Evolutionary conservation across 1,140 invertebrate genomes (phyloP), one percentile per base, ranked within the genome.

Genomic region (Ips typographus): DNA sequence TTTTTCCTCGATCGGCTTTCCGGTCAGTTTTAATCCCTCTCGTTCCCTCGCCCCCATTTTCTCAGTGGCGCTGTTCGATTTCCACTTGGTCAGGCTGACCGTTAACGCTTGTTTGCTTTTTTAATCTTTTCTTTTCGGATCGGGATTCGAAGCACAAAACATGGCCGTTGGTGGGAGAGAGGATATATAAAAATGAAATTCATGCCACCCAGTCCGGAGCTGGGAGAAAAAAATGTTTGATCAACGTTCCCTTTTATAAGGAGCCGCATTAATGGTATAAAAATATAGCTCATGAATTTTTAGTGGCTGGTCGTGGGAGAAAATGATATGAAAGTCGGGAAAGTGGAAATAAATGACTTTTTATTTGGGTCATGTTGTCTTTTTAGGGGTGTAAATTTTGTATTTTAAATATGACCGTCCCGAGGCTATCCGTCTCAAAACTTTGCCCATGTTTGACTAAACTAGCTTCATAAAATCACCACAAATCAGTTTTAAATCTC

Each of bases 91-190:
- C 67, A 69, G 52, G 6, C 59, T 49, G 58, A 41, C 59, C 60
- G 67, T 69, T 69, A 68, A 69, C 67, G 67, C 52, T 69, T 69
- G 59, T 63, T 69, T 69, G 67, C 67, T 63, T 69, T 69, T 69
- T 69, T 63, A 69, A 63, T 63, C 51, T 69, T 62, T 69, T 47
- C 67, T 63, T 69, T 69, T 62, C 56, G 42, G 52, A 40, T 63
- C 41, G 41, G 52, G 60, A 62, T 63, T 69, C 55, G 39, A 44
- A 36, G 64, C 62, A 65, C 55, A 40, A 67, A 58, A 67, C 40
- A 58, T 37, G 36, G 57, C 55, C 65, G 43, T 7, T 40, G 53
- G 39, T 43, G 44, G 58, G n/a, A n/a, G n/a, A n/a, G n/a, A n/a
- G n/a, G n/a, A n/a, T n/a, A 68, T 60, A 53, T 59, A 60, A 68